Evolutionary conservation across 2,888 invertebrate genomes (phyloP).

Genomic region (Dasysyrphus tricinctus): DNA sequence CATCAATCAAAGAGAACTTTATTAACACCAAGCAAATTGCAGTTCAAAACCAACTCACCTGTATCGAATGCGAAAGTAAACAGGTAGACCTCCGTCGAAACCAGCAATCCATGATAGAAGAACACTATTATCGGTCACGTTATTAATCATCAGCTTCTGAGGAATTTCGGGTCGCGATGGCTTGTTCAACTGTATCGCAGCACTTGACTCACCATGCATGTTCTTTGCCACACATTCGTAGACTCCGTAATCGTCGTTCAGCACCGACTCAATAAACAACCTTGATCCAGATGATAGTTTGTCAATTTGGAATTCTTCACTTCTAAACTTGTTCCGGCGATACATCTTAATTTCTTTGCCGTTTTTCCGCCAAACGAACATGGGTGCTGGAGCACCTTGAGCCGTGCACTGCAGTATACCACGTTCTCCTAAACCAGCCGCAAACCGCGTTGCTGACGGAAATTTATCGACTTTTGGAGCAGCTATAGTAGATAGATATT

Average conservation of each 20-base stretch:
- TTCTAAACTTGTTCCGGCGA: slow-evolving; percentile 80
- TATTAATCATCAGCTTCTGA: slow-evolving; percentile 78
- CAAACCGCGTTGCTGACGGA: slow-evolving; percentile 79
- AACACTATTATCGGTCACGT: slow-evolving; percentile 80
- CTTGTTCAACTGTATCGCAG: slow-evolving; percentile 80
- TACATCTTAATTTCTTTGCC: slow-evolving; percentile 82
- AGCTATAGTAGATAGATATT: slow-evolving; percentile 75
- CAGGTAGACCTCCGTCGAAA: slow-evolving; percentile 81
- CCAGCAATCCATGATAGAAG: slow-evolving; percentile 80
- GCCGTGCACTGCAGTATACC: slow-evolving; percentile 80
- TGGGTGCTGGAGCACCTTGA: slow-evolving; percentile 80
- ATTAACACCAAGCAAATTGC: not conserved
- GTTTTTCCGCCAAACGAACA: slow-evolving; percentile 81
- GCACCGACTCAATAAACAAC: slow-evolving; percentile 80
- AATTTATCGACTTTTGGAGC: slow-evolving; percentile 81
- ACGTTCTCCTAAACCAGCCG: slow-evolving; percentile 80
- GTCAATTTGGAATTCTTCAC: slow-evolving; percentile 79
- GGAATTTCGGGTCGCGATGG: slow-evolving; percentile 81
- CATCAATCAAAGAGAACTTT: slow-evolving; percentile 1
- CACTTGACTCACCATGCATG: slow-evolving; percentile 80
- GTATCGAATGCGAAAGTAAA: slow-evolving; percentile 80
- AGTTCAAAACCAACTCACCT: slow-evolving; percentile 61
- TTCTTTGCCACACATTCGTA: slow-evolving; percentile 81
- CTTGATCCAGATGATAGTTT: slow-evolving; percentile 79
- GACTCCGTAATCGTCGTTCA: slow-evolving; percentile 80